phyloP scores from a whole-genome alignment of 2,797 vertebrate genomes.

The Acropternis orthonyx region DNA sequence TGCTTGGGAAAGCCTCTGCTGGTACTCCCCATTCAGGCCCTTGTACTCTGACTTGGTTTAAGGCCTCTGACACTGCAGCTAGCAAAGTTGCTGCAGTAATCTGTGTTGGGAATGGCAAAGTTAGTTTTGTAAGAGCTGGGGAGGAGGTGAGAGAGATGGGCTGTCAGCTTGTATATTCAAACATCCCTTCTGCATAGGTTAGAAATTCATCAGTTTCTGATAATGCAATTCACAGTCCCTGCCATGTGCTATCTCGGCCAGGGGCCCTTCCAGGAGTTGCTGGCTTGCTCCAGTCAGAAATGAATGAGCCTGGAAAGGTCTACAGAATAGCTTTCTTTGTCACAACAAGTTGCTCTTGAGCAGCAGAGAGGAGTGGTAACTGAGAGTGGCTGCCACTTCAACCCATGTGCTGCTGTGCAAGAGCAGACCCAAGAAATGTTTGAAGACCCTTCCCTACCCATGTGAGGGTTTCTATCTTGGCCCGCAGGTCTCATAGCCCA shows the following conservation, averaged over 20 bases:
- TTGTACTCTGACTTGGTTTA: background rate
- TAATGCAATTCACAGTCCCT: background rate
- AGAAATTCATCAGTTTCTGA: background rate
- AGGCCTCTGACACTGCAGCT: background rate
- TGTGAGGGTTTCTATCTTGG: background rate
- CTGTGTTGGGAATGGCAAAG: background rate
- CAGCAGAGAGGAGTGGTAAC: background rate
- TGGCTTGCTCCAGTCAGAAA: background rate
- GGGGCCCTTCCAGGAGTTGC: background rate
- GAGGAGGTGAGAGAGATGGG: background rate
- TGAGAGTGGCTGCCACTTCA: background rate
- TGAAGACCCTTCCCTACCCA: background rate
- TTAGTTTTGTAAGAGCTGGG: background rate
- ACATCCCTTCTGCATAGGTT: background rate
- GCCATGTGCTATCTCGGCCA: background rate
- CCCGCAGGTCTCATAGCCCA: background rate
- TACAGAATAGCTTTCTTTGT: background rate
- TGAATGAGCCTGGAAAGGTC: background rate
- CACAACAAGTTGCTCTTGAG: background rate
- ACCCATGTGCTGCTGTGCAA: no score
- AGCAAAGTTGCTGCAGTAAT: background rate
- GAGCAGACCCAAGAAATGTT: background rate
- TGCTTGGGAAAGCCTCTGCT: background rate
- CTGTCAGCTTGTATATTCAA: background rate
- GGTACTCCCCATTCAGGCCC: no score